Evolutionary conservation across 2,888 invertebrate species (phyloP).

Genomic region (Sarcophaga rosellei): DNA sequence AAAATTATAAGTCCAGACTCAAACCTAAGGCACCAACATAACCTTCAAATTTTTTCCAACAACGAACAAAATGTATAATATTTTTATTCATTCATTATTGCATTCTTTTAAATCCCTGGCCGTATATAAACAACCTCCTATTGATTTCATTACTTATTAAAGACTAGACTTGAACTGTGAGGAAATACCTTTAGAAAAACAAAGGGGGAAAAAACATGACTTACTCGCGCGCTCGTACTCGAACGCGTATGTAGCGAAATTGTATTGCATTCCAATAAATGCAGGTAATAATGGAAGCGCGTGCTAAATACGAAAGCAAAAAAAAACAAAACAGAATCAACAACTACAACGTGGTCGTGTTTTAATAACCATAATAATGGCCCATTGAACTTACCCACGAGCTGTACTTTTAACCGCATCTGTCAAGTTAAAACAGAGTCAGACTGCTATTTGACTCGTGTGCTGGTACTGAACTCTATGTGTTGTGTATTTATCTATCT

Average conservation of each 20-base stretch:
- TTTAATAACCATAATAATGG: background rate
- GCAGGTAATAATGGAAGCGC: conserved; percentile 35
- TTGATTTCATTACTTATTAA: conserved; percentile 14
- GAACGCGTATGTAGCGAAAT: background rate
- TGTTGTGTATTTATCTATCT: background rate
- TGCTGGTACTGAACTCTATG: conserved; percentile 6
- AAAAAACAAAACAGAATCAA: background rate
- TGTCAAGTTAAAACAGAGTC: too few relatives aligned
- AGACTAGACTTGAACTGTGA: conserved; percentile 5
- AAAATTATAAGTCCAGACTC: too few relatives aligned
- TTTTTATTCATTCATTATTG: too few relatives aligned
- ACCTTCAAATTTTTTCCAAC: too few relatives aligned
- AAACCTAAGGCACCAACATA: too few relatives aligned
- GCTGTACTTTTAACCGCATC: background rate
- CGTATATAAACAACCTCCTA: background rate
- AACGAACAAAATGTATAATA: too few relatives aligned
- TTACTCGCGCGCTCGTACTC: background rate
- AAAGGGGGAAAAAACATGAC: background rate
- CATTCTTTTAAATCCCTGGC: background rate
- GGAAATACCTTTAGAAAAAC: background rate
- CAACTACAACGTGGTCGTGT: background rate
- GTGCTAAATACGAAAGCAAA: conserved; percentile 13
- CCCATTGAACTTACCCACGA: conserved; percentile 17
- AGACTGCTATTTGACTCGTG: background rate
- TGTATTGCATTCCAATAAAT: conserved; percentile 28